Percentiles rank a stretch among this genome's conserved stretches.
Evolutionary conservation across 2,113 vertebrate species (phyloP).

Genomic region (Hydrochoerus hydrochaeris): DNA sequence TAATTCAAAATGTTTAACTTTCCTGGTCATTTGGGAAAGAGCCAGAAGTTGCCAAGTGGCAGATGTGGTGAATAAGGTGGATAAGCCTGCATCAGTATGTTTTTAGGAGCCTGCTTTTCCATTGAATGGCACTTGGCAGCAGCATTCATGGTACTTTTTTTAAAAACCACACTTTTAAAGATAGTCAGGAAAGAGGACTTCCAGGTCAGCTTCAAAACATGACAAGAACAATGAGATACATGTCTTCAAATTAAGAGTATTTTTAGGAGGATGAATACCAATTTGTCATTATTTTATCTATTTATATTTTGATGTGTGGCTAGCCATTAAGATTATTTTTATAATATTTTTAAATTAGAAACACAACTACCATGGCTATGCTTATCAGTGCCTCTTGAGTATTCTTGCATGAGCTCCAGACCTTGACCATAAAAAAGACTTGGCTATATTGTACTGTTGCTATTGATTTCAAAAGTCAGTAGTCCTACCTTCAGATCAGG

Average conservation of each 20-base stretch:
- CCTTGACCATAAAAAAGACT: background rate
- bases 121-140: background rate
- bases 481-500: background rate
- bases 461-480: background rate
- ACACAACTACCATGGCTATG: background rate
- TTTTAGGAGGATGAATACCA: background rate
- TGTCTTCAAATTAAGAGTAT: background rate
- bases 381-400: background rate
- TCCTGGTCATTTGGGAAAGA: background rate
- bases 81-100: background rate
- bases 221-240: background rate
- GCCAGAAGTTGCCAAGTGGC: background rate
- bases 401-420: background rate
- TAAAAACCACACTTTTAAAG: background rate
- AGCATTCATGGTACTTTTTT: background rate
- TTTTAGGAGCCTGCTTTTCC: background rate
- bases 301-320: background rate
- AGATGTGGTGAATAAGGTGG: background rate
- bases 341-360: background rate
- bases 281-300: background rate
- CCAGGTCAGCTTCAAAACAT: background rate
- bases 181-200: background rate
- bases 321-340: background rate
- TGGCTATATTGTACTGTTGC: background rate
- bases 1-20: background rate